Conservation (phyloP, 2,113 vertebrate species). For the Clarias gariepinus region DNA sequence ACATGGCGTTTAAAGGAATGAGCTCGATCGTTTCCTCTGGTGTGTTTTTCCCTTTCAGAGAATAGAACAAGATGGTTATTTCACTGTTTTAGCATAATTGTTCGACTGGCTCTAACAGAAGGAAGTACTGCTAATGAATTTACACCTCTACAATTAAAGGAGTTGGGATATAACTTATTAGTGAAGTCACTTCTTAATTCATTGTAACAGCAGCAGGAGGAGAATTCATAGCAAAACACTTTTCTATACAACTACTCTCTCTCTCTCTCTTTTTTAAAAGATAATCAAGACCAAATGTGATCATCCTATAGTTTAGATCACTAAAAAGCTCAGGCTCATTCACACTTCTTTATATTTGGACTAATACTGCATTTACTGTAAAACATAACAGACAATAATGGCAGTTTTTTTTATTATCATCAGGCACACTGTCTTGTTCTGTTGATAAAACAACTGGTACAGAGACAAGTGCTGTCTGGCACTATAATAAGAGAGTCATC, state of each 20-base stretch:
- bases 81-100: background rate
- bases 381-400: conserved; percentile 2
- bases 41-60: background rate
- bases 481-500: background rate
- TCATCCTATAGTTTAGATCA: background rate
- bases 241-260: background rate
- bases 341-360: background rate
- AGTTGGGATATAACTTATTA: background rate
- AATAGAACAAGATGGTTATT: background rate
- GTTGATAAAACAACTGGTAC: conserved; percentile 25
- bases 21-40: background rate
- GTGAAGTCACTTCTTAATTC: background rate
- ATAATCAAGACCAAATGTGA: background rate
- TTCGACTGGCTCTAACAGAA: background rate
- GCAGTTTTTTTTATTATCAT: background rate
- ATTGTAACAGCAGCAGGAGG: background rate
- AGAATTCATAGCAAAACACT: background rate
- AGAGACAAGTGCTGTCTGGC: conserved; percentile 25
- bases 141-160: background rate
- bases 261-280: background rate
- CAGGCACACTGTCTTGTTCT: conserved; percentile 28
- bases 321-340: background rate
- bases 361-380: conserved; percentile 9
- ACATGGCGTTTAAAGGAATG: background rate
- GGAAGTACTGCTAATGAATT: background rate